These are phyloP conservation scores for Petromus typicus DNA, from an alignment of 2,113 vertebrate genomes.

Conservation along the genomic window DNA sequence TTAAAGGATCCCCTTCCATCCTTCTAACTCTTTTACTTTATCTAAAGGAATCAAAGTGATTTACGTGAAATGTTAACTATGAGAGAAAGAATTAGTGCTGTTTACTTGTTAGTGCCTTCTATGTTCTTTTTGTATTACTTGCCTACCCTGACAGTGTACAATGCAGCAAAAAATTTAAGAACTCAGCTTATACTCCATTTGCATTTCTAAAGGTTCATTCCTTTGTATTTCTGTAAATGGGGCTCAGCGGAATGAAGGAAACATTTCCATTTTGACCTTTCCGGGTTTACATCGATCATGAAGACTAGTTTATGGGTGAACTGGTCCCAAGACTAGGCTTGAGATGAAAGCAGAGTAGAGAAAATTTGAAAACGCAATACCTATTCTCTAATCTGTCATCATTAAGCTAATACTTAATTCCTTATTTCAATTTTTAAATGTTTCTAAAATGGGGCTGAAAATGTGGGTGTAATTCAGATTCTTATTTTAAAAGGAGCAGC, in stretches of 20 bases:
- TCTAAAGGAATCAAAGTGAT: background rate
- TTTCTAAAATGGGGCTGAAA: background rate
- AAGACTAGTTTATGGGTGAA: background rate
- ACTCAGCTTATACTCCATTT: background rate
- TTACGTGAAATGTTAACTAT: background rate
- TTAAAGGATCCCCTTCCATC: background rate
- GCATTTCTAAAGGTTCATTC: background rate
- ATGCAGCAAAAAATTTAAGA: background rate
- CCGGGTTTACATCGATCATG: background rate
- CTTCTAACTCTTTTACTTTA: background rate
- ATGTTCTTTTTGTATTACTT: background rate
- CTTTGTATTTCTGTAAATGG: background rate
- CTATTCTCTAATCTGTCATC: background rate
- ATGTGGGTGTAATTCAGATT: background rate
- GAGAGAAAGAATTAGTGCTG: background rate
- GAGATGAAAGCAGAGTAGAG: background rate
- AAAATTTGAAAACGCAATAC: background rate
- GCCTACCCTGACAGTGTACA: background rate
- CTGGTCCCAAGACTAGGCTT: background rate
- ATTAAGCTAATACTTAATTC: background rate
- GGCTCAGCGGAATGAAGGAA: background rate
- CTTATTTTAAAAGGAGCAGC: background rate
- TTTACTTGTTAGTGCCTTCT: background rate
- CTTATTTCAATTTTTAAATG: background rate
- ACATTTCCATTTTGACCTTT: background rate